Percentiles rank a stretch among this genome's conserved stretches.
phyloP scores from a whole-genome alignment of 2,888 invertebrate species.

The Scaptomyza parva region DNA sequence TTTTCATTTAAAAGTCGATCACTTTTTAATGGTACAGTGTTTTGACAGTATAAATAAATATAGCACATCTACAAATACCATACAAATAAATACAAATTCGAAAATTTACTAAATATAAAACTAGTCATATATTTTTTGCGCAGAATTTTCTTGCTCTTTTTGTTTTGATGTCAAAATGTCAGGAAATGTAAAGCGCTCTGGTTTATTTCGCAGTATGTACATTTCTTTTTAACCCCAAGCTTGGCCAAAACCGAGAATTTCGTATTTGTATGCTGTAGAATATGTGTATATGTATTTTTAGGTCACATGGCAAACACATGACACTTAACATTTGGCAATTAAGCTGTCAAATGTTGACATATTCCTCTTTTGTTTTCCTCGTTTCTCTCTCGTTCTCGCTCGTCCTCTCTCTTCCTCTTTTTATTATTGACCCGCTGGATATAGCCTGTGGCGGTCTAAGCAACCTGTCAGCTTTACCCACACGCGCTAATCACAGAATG shows the following conservation, averaged over 20 bases:
- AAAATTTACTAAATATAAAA: slow-evolving; percentile 1
- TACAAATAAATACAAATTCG: slow-evolving; percentile 4
- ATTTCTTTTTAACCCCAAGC: slow-evolving; percentile 25
- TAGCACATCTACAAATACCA: slow-evolving; percentile 12
- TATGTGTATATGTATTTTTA: slow-evolving; percentile 28
- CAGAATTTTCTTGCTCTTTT: slow-evolving; percentile 3
- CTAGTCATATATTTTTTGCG: background rate
- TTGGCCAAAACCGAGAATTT: slow-evolving; percentile 9
- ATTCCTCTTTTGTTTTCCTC: slow-evolving; percentile 3
- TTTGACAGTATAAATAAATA: slow-evolving; percentile 33
- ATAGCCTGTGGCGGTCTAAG: slow-evolving; percentile 14
- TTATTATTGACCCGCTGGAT: slow-evolving; percentile 2
- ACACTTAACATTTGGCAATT: slow-evolving; percentile 63
- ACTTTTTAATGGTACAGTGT: background rate
- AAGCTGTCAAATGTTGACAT: slow-evolving; percentile 60
- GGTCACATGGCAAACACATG: slow-evolving; percentile 44
- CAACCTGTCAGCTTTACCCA: slow-evolving; percentile 43
- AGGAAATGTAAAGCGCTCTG: slow-evolving; percentile 28
- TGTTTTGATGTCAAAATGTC: slow-evolving; percentile 41
- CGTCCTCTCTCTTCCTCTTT: background rate
- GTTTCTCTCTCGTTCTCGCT: background rate
- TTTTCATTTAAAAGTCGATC: background rate
- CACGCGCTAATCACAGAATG: slow-evolving; percentile 30
- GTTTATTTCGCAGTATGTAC: slow-evolving; percentile 25
- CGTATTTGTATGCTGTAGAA: slow-evolving; percentile 9